These are phyloP conservation scores for Noctilio leporinus DNA, from an alignment of 2,113 vertebrate species.

Conservation along the genomic window DNA sequence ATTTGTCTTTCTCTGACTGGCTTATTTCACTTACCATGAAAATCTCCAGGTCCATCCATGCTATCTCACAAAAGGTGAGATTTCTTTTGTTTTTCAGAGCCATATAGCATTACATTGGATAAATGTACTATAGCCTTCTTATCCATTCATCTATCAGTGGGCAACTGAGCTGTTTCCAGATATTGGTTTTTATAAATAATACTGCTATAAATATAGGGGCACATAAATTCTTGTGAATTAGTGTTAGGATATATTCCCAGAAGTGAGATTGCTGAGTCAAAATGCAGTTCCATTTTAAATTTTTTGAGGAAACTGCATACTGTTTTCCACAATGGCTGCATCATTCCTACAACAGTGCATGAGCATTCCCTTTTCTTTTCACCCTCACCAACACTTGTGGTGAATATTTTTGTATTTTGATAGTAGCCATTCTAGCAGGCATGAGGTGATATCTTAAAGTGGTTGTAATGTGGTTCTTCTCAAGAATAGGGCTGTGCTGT, in stretches of 20 bases:
- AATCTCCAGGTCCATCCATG: background rate
- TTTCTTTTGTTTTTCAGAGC: background rate
- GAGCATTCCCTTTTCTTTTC: background rate
- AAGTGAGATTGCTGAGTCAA: background rate
- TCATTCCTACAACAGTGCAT: too few species aligned
- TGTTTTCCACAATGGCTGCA: background rate
- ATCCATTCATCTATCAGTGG: background rate
- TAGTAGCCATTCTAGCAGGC: too few species aligned
- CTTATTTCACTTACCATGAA: background rate
- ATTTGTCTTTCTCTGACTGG: background rate
- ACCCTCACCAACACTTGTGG: background rate
- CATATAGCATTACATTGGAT: background rate
- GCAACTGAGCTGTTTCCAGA: background rate
- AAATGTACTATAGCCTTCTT: background rate
- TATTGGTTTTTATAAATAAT: background rate
- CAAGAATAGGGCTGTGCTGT: rapidly evolving
- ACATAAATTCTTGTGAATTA: background rate
- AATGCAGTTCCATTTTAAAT: background rate
- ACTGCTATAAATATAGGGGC: background rate
- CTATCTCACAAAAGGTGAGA: background rate
- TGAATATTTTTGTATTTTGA: background rate
- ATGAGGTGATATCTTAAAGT: too few species aligned
- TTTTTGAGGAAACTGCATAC: background rate
- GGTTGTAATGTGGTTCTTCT: background rate
- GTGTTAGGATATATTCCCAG: background rate